These are phyloP conservation scores for Dysmachus trigonus DNA, from an alignment of 2,888 invertebrate genomes.

Conservation along the genomic window DNA sequence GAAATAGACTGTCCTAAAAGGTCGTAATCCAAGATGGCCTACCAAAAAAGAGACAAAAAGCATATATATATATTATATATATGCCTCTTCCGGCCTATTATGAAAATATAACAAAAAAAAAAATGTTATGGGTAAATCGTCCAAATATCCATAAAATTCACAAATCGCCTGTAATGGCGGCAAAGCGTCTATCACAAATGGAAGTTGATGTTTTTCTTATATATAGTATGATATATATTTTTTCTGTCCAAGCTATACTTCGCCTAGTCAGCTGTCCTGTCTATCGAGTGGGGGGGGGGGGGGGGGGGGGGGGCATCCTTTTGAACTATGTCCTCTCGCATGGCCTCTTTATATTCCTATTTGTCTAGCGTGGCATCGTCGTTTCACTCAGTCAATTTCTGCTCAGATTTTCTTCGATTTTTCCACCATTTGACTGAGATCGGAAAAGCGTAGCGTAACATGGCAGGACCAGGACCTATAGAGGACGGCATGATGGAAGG, in stretches of 20 bases:
- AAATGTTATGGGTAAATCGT: not conserved
- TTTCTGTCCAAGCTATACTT: not conserved
- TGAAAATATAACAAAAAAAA: not conserved
- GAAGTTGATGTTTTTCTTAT: not conserved
- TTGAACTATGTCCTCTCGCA: not conserved
- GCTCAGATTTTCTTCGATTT: slow-evolving; percentile 35
- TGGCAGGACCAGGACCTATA: not conserved
- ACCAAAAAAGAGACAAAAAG: not conserved
- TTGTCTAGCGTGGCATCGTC: not conserved
- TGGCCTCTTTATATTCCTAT: not conserved
- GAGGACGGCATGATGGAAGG: not conserved
- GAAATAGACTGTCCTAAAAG: not conserved
- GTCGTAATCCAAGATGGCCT: not conserved
- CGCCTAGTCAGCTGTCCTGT: slow-evolving; percentile 5
- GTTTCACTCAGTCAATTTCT: slow-evolving; percentile 32
- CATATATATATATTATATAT: no score
- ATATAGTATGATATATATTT: no score
- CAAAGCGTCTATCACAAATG: not conserved
- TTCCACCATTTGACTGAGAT: slow-evolving; percentile 14
- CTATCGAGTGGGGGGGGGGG: no score
- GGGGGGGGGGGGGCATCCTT: not conserved
- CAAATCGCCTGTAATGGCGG: slow-evolving; percentile 11
- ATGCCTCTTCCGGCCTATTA: not conserved
- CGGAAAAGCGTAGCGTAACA: not conserved
- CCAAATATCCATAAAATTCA: slow-evolving; percentile 26